Percentiles rank a stretch among this genome's conserved stretches.
These are phyloP conservation scores for Hydropsyche betteni DNA, from an alignment of 2,888 invertebrate genomes.

Conservation along the genomic window DNA sequence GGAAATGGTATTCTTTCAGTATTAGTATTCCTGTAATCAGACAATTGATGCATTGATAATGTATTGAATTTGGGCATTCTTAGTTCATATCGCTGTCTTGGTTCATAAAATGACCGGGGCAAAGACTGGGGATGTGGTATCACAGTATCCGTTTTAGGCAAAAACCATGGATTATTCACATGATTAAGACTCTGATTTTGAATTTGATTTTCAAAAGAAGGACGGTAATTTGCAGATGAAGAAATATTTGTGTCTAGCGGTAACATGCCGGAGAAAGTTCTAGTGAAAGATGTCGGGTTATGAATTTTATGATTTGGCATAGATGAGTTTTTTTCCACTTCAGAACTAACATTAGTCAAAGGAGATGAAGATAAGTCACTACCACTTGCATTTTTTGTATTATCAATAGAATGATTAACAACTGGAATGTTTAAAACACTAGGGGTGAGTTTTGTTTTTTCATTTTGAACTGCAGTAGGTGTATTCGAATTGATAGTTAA, in stretches of 20 bases:
- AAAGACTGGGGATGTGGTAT: constrained; percentile 27
- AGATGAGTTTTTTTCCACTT: constrained; percentile 17
- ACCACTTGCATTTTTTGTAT: constrained; percentile 25
- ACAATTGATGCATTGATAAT: constrained; percentile 33
- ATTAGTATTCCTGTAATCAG: constrained; percentile 41
- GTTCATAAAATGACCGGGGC: constrained; percentile 15
- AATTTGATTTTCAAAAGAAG: constrained; percentile 33
- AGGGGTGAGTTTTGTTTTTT: neutral
- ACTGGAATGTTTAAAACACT: neutral
- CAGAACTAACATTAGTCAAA: neutral
- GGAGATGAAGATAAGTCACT: constrained; percentile 40
- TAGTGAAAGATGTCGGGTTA: neutral
- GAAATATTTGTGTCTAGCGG: constrained; percentile 36
- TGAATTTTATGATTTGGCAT: neutral
- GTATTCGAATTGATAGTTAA: neutral
- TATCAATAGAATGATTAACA: neutral
- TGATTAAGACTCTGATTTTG: constrained; percentile 35
- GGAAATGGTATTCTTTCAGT: constrained; percentile 15
- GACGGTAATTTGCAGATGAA: constrained; percentile 34
- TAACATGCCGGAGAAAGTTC: neutral
- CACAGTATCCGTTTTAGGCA: constrained; percentile 39
- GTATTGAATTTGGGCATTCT: constrained; percentile 42
- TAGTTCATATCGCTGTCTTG: constrained; percentile 42
- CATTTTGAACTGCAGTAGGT: neutral
- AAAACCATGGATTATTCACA: constrained; percentile 46